Evolutionary conservation across 2,888 invertebrate genomes (phyloP).

Genomic region (Copidosoma aretas): DNA sequence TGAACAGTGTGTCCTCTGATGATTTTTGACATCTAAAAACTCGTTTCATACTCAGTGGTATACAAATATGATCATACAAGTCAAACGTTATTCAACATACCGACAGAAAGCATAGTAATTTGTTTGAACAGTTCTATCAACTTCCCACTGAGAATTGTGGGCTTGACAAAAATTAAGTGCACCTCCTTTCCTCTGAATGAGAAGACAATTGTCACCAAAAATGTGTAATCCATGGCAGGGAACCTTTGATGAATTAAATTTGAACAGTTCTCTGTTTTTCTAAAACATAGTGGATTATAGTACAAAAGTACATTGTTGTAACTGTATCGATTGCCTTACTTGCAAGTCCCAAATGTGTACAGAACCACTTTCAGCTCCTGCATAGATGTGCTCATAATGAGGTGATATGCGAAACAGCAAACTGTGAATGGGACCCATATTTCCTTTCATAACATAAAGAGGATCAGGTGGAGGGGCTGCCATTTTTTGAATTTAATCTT

Average conservation of each 20-base stretch:
- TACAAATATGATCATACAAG: not conserved
- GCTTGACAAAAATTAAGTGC: slow-evolving; percentile 71
- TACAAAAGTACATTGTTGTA: no score
- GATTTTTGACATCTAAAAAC: slow-evolving; percentile 58
- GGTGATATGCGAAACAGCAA: slow-evolving; percentile 67
- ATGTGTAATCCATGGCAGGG: slow-evolving; percentile 71
- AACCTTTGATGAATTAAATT: slow-evolving; percentile 67
- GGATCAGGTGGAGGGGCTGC: slow-evolving; percentile 72
- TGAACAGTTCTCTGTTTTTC: slow-evolving; percentile 51
- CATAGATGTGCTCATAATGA: slow-evolving; percentile 68
- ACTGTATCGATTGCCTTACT: slow-evolving; percentile 62
- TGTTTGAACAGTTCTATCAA: slow-evolving; percentile 67
- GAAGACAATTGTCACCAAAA: slow-evolving; percentile 67
- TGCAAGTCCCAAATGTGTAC: slow-evolving; percentile 82
- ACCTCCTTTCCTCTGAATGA: slow-evolving; percentile 80
- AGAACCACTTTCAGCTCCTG: slow-evolving; percentile 76
- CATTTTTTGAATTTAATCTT: no score
- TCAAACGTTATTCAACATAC: slow-evolving; percentile 47
- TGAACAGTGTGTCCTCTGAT: slow-evolving; percentile 69
- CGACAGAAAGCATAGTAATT: slow-evolving; percentile 77
- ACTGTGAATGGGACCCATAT: slow-evolving; percentile 77
- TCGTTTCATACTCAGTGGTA: not conserved
- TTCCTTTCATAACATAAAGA: slow-evolving; percentile 74
- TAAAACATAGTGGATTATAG: no score
- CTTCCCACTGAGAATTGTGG: slow-evolving; percentile 66